Evolutionary conservation across 1,140 invertebrate genomes (phyloP).

Genomic region (Drosophila repleta): DNA sequence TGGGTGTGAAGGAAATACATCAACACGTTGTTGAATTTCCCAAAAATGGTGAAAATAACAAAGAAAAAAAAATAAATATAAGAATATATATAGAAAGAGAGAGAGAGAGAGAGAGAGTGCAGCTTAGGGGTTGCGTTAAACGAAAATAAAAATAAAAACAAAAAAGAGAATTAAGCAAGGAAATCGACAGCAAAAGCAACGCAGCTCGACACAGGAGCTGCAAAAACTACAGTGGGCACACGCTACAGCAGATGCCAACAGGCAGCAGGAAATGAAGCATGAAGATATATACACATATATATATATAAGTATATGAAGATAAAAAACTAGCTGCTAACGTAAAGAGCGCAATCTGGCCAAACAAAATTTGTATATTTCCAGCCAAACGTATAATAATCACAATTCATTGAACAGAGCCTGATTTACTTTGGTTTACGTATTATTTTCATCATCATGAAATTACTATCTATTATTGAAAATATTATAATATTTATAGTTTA

Average conservation of each 20-base stretch:
- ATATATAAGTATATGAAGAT: not conserved
- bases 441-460: no score
- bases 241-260: not conserved
- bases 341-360: no score
- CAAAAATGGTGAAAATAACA: slow-evolving; percentile 25
- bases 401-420: no score
- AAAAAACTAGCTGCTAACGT: no score
- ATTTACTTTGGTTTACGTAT: no score
- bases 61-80: slow-evolving; percentile 10
- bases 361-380: no score
- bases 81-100: slow-evolving; percentile 2
- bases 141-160: slow-evolving; percentile 66
- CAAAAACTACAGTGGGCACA: slow-evolving; percentile 18
- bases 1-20: slow-evolving; percentile 39
- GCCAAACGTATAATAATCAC: no score
- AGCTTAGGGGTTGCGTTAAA: slow-evolving; percentile 48
- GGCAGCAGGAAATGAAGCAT: not conserved
- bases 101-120: not conserved
- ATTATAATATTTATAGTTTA: no score
- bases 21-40: slow-evolving; percentile 58
- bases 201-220: slow-evolving; percentile 6
- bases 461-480: no score
- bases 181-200: slow-evolving; percentile 20
- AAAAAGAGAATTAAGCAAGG: slow-evolving; percentile 43
- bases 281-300: not conserved